These are phyloP conservation scores for Drosophila siamana DNA, from an alignment of 2,888 invertebrate genomes.

Conservation along the genomic window DNA sequence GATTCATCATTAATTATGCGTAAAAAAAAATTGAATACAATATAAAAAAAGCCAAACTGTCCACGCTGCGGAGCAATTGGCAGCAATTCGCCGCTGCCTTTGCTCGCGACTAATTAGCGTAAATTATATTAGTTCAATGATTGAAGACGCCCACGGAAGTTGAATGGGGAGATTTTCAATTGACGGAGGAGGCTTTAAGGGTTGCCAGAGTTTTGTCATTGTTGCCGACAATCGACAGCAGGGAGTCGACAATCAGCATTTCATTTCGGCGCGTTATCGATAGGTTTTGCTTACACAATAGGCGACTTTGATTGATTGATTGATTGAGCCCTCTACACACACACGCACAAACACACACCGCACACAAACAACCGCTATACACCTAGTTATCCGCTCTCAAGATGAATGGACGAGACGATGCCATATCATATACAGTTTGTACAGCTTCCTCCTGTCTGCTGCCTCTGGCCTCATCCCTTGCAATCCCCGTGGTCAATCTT, in stretches of 20 bases:
- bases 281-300: conserved; percentile 47
- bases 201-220: conserved; percentile 18
- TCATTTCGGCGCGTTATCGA: conserved; percentile 63
- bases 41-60: conserved; percentile 28
- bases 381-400: conserved; percentile 18
- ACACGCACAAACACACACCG: conserved; percentile 18
- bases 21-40: conserved; percentile 36
- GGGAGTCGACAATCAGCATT: conserved; percentile 26
- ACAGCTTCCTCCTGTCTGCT: neutral
- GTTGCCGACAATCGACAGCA: conserved; percentile 14
- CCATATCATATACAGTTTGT: conserved; percentile 1
- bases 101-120: conserved; percentile 64
- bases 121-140: conserved; percentile 54
- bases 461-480: neutral
- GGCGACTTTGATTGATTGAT: conserved; percentile 59
- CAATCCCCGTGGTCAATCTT: conserved; percentile 7
- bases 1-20: conserved; percentile 68
- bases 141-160: neutral
- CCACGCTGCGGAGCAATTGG: neutral
- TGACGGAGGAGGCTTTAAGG: conserved; percentile 21
- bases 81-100: conserved; percentile 26
- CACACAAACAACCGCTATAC: too few relatives aligned
- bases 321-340: conserved; percentile 56
- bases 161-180: conserved; percentile 18
- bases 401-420: conserved; percentile 5